Percentiles rank a stretch among this genome's conserved stretches.
These are phyloP conservation scores for Sericinus montela DNA, from an alignment of 2,888 invertebrate genomes.

Conservation along the genomic window DNA sequence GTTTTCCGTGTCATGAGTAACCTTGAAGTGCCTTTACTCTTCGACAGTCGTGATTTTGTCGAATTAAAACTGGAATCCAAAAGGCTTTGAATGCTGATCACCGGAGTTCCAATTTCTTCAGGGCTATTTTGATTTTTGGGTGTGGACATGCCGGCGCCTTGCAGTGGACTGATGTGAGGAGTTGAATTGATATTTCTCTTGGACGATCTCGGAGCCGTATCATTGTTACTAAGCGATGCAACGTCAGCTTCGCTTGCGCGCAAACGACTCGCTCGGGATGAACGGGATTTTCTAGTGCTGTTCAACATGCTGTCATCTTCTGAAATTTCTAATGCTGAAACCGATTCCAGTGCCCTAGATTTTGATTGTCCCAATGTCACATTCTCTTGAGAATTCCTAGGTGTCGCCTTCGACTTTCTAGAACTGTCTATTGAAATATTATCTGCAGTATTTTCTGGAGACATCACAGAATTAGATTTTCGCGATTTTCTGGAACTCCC, in stretches of 20 bases:
- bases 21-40: constrained; percentile 23
- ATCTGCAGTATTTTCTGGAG: too few species aligned
- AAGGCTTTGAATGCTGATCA: constrained; percentile 54
- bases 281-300: neutral
- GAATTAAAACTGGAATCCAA: constrained; percentile 46
- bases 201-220: neutral
- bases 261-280: neutral
- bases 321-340: too few species aligned
- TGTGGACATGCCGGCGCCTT: constrained; percentile 37
- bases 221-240: neutral
- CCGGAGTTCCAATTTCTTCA: constrained; percentile 50
- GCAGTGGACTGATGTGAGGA: constrained; percentile 11
- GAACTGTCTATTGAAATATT: neutral
- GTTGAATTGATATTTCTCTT: constrained; percentile 8
- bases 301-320: neutral
- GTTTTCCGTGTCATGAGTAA: constrained; percentile 41
- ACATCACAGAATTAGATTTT: constrained; percentile 1
- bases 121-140: constrained; percentile 50
- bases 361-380: neutral
- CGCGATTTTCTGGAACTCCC: neutral
- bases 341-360: neutral
- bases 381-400: neutral
- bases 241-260: neutral
- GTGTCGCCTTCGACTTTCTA: neutral
- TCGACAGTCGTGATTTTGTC: constrained; percentile 23